These are phyloP conservation scores for Lasius fuliginosus DNA, from an alignment of 2,888 invertebrate species.

Conservation along the genomic window DNA sequence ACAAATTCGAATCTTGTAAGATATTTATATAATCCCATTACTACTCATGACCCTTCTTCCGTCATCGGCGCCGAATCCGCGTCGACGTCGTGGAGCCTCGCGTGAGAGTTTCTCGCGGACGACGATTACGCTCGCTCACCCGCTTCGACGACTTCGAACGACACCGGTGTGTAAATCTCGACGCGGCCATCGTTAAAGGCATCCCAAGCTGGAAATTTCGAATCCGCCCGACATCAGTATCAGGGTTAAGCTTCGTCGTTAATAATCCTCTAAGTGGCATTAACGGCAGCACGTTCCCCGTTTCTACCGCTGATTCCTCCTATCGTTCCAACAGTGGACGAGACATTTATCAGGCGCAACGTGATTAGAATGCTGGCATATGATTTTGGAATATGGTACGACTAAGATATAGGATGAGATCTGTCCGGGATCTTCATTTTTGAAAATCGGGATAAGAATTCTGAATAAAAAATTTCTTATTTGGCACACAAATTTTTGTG, in stretches of 20 bases:
- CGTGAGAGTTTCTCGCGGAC: background rate
- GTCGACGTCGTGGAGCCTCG: background rate
- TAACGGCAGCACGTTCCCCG: slow-evolving; percentile 43
- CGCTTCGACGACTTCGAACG: slow-evolving; percentile 42
- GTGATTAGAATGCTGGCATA: background rate
- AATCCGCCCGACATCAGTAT: slow-evolving; percentile 55
- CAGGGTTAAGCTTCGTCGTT: slow-evolving; percentile 51
- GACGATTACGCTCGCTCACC: slow-evolving; percentile 41
- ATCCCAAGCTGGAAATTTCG: slow-evolving; percentile 48
- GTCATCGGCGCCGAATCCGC: background rate
- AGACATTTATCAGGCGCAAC: background rate
- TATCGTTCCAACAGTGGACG: slow-evolving; percentile 18
- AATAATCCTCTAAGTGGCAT: slow-evolving; percentile 61
- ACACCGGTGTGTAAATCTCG: slow-evolving; percentile 53
- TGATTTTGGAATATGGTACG: slow-evolving; percentile 12
- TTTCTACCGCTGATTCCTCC: slow-evolving; percentile 26
- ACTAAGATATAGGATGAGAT: background rate
- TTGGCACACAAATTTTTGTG: background rate
- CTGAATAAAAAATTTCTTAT: background rate
- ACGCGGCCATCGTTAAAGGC: slow-evolving; percentile 46
- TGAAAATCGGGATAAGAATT: background rate
- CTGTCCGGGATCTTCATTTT: background rate
- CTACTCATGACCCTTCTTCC: background rate
- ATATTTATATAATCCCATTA: no score
- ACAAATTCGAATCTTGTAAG: no score